phyloP scores from a whole-genome alignment of 2,888 invertebrate genomes.

The Amiota mariae region DNA sequence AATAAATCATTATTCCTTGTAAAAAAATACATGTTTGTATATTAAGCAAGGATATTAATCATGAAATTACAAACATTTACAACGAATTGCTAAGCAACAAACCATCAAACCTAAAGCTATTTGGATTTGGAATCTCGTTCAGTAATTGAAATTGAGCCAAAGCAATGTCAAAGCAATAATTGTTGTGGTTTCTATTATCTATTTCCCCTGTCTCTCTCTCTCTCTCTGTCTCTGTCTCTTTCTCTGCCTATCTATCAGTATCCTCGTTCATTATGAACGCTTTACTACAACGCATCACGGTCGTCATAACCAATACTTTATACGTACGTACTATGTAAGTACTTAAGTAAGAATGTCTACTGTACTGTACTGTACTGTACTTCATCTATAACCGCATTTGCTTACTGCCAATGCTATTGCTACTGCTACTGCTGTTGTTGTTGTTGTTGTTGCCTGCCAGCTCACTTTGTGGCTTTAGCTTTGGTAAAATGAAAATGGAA shows the following conservation, averaged over 20 bases:
- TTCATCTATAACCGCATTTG: slow-evolving; percentile 6
- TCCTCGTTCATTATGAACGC: slow-evolving; percentile 37
- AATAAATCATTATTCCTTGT: slow-evolving; percentile 55
- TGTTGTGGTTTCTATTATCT: slow-evolving; percentile 52
- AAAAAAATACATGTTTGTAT: too few species aligned
- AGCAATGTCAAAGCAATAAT: slow-evolving; percentile 59
- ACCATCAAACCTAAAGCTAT: slow-evolving; percentile 44
- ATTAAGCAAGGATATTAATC: slow-evolving; percentile 60
- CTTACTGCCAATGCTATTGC: slow-evolving; percentile 12
- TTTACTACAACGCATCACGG: slow-evolving; percentile 42
- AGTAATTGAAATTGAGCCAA: slow-evolving; percentile 60
- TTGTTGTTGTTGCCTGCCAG: neutral
- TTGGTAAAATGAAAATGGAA: neutral
- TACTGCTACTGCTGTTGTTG: neutral
- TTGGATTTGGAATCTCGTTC: slow-evolving; percentile 53
- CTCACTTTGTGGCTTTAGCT: neutral
- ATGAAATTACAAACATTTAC: slow-evolving; percentile 35
- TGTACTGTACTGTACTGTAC: too few species aligned
- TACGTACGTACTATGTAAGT: too few species aligned
- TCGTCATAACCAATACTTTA: neutral
- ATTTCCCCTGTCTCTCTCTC: neutral
- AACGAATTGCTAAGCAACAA: neutral
- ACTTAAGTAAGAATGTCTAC: too few species aligned
- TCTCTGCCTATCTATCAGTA: neutral
- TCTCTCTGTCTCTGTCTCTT: neutral